Evolutionary conservation across 1,140 invertebrate species (phyloP).

Genomic region (Luehdorfia chinensis): DNA sequence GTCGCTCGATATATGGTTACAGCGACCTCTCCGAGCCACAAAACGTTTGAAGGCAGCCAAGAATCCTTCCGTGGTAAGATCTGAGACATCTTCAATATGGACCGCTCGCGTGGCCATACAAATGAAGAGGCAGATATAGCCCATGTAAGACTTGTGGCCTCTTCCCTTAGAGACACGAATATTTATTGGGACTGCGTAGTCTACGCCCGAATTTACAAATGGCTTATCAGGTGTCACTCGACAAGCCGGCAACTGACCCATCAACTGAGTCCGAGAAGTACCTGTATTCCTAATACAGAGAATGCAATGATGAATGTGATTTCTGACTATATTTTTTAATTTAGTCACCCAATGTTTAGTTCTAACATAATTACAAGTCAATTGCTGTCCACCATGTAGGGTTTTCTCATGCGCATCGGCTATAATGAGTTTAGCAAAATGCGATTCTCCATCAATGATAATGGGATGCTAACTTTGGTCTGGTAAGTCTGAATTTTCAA

Average conservation of each 20-base stretch:
- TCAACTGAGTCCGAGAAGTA: background rate
- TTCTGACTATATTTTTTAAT: constrained; percentile 18
- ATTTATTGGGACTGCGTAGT: constrained; percentile 14
- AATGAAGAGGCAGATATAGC: too few relatives aligned
- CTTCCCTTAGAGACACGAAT: constrained; percentile 8
- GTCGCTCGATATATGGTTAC: too few relatives aligned
- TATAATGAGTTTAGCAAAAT: background rate
- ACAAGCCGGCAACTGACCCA: background rate
- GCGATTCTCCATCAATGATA: background rate
- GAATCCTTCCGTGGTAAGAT: constrained; percentile 38
- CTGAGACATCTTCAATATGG: constrained; percentile 24
- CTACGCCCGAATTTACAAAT: constrained; percentile 8
- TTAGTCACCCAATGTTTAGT: too few relatives aligned
- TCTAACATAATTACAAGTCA: too few relatives aligned
- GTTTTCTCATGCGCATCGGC: constrained; percentile 30
- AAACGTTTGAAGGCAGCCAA: constrained; percentile 36
- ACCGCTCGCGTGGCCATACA: too few relatives aligned
- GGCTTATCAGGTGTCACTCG: background rate
- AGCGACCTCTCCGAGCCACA: too few relatives aligned
- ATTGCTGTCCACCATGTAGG: constrained; percentile 44
- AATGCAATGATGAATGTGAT: constrained; percentile 28
- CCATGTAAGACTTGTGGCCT: constrained; percentile 1
- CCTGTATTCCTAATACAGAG: constrained; percentile 17
- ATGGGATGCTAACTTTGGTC: background rate
- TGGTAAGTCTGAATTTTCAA: background rate